A percentile compares a stretch with the other conserved stretches of the same genome.
Conservation (phyloP, 2,888 invertebrate genomes). For the Geotrupes spiniger region DNA sequence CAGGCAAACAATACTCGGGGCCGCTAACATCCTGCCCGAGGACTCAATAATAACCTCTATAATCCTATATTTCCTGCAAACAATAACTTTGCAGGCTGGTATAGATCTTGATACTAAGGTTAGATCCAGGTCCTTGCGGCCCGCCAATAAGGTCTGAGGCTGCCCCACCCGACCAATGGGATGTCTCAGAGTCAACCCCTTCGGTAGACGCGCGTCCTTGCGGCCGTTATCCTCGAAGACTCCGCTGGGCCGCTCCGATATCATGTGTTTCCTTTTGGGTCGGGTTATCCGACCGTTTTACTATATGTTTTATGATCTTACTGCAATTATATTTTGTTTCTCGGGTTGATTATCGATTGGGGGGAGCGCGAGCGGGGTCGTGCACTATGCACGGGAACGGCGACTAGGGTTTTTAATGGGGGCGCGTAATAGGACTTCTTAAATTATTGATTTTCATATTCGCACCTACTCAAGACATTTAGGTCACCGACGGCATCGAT, state of each 20-base stretch:
- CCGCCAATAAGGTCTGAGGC: conserved; percentile 51
- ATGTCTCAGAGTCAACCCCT: conserved; percentile 49
- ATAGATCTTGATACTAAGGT: conserved; percentile 50
- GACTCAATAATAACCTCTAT: conserved; percentile 41
- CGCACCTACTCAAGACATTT: no score
- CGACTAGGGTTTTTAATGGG: no score
- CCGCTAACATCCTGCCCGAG: conserved; percentile 34
- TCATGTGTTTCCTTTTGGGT: conserved; percentile 41
- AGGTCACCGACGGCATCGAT: no score
- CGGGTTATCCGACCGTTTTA: conserved; percentile 38
- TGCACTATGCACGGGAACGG: no score
- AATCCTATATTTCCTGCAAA: conserved; percentile 46
- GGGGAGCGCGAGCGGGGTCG: no score
- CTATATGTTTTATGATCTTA: conserved; percentile 36
- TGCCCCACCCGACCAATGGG: conserved; percentile 51
- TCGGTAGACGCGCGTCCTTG: conserved; percentile 22
- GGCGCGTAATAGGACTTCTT: no score
- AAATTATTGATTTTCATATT: no score
- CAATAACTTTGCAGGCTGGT: conserved; percentile 40
- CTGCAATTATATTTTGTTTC: conserved; percentile 39
- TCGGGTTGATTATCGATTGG: conserved; percentile 12
- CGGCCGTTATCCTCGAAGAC: conserved; percentile 23
- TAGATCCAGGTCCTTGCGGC: conserved; percentile 48
- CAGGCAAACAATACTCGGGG: conserved; percentile 32
- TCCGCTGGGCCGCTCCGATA: conserved; percentile 37